Base-by-base conservation (phyloP, 1,140 invertebrate genomes). In the Sinella curviseta region DNA sequence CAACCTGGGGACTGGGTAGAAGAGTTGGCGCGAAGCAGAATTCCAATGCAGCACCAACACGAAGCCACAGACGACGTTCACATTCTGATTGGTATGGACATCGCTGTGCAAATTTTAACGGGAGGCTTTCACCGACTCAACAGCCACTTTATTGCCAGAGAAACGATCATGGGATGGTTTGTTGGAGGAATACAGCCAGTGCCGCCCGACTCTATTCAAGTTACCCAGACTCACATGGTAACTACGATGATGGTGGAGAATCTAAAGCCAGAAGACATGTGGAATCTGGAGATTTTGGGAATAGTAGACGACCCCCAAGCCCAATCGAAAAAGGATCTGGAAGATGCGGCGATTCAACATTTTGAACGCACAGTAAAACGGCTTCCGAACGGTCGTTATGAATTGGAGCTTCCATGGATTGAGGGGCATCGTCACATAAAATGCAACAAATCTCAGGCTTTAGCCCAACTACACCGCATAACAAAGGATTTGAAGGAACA, bases 101-200 rank as follows among this genome's bases (percentile, higher is more conserved):
- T 75, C 3, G 33, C 36, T 17, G 8, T n/a, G 14, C 17, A 48
- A 3, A 8, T 75, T 17, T 75, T 4, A 8, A 36, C 35, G 2
- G 74, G 74, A 24, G 24, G 31, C 35, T 31, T 39, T 24, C 8
- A 14, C 3, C 1, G 26, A 39, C 24, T 54, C 20, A 17, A 26
- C 3, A 24, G 65, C 80, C 79, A 83, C 4, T 36, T 80, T 4
- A 77, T 76, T 0, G 85, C 84, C 0, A 80, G 84, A 0, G 83
- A 86, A 67, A 85, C 84, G 4, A 35, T 16, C 16, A 73, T 86
- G 0, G 84, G 85, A 17, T 86, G 84, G 84, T 82, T 83, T 0
- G 0, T 86, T 0, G 82, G 85, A 65, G 84, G 85, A 12, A 83
- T n/a, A n/a, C 83, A 36, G 48, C 75, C 24, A 54, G 81, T 0